Evolutionary conservation across 2,888 invertebrate species (phyloP).

Genomic region (Apocheima hispidaria): DNA sequence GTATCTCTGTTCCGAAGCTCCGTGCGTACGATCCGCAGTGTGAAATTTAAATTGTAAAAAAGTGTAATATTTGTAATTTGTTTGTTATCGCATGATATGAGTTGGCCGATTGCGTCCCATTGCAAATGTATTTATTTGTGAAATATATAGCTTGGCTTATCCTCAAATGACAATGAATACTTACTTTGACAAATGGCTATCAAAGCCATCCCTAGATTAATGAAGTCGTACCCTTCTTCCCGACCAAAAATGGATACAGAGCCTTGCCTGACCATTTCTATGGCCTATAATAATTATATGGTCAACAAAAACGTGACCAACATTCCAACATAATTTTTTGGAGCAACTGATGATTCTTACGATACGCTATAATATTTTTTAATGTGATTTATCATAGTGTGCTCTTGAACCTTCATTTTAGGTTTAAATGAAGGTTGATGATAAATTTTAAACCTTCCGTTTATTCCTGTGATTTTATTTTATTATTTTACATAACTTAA

Average conservation of each 20-base stretch:
- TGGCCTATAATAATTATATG: slow-evolving; percentile 53
- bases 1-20: too few species aligned
- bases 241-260: slow-evolving; percentile 21
- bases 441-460: too few species aligned
- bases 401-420: background rate
- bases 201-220: slow-evolving; percentile 34
- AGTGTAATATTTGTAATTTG: background rate
- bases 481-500: too few species aligned
- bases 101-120: background rate
- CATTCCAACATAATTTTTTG: slow-evolving; percentile 26
- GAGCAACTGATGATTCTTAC: background rate
- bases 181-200: slow-evolving; percentile 20
- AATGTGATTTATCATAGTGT: background rate
- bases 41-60: too few species aligned
- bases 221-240: slow-evolving; percentile 29
- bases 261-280: slow-evolving; percentile 57
- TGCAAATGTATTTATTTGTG: slow-evolving; percentile 7
- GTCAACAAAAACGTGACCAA: slow-evolving; percentile 48
- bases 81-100: background rate
- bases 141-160: background rate
- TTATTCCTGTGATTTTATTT: too few species aligned
- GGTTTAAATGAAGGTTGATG: too few species aligned
- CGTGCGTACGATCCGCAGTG: too few species aligned
- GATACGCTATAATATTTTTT: background rate
- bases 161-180: slow-evolving; percentile 23